Evolutionary conservation across 1,140 invertebrate species (phyloP).

Genomic region (Drosophila rhopaloa): DNA sequence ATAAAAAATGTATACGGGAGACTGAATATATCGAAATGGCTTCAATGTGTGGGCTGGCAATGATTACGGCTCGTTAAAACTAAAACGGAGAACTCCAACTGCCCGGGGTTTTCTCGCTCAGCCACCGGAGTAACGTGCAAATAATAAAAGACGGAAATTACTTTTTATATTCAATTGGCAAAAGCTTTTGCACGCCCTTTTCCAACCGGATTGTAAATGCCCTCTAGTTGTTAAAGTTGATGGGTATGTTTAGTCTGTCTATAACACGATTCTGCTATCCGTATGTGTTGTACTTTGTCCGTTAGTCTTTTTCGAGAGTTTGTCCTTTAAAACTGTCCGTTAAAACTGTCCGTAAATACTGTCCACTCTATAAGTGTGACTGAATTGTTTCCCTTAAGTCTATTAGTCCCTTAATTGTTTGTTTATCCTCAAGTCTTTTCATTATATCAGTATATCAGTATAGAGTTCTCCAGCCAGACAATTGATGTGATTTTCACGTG

Average conservation of each 20-base stretch:
- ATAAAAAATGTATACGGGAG: conserved; percentile 61
- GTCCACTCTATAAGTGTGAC: too few species aligned
- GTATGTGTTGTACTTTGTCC: too few species aligned
- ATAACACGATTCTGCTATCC: too few species aligned
- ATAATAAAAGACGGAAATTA: conserved; percentile 80
- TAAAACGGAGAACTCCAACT: conserved; percentile 44
- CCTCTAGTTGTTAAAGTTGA: conserved; percentile 16
- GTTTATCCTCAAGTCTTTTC: too few species aligned
- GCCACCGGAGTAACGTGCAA: conserved; percentile 56
- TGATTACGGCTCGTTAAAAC: conserved; percentile 66
- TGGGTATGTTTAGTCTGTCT: conserved; percentile 3
- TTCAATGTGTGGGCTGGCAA: conserved; percentile 40
- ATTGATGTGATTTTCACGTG: conserved; percentile 84
- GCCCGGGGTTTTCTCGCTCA: conserved; percentile 16
- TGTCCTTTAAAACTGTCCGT: too few species aligned
- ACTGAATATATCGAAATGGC: conserved; percentile 51
- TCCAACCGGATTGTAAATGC: conserved; percentile 24
- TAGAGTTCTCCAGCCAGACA: conserved; percentile 61
- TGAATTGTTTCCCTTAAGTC: background rate
- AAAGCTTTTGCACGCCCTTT: conserved; percentile 26
- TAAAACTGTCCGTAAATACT: too few species aligned
- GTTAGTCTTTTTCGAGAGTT: too few species aligned
- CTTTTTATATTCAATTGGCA: conserved; percentile 82
- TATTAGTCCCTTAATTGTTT: too few species aligned
- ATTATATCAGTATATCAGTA: too few species aligned